Evolutionary conservation across 2,797 vertebrate species (phyloP).

Genomic region (Thamnophis elegans): DNA sequence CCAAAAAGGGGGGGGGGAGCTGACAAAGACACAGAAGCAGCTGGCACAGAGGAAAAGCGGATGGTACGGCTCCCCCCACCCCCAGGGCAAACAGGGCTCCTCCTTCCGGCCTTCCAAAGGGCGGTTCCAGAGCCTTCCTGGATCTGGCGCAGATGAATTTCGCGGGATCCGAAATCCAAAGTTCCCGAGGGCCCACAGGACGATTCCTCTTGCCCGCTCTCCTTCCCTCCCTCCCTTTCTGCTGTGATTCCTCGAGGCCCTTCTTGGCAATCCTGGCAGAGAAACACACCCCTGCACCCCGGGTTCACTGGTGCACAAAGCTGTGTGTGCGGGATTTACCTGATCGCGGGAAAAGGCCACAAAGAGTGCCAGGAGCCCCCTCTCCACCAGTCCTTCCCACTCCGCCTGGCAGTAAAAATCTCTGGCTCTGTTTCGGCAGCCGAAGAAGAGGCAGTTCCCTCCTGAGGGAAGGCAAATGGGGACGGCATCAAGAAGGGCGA

Average conservation of each 20-base stretch:
- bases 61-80: not conserved
- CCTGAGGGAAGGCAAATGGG: not conserved
- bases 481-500: rapidly evolving
- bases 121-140: not conserved
- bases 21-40: not conserved
- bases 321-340: conserved; percentile 66
- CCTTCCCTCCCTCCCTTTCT: not conserved
- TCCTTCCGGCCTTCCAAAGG: not conserved
- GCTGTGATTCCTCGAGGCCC: not conserved
- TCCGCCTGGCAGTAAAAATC: conserved; percentile 89
- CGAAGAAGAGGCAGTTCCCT: conserved; percentile 90
- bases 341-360: conserved; percentile 95
- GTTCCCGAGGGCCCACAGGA: not conserved
- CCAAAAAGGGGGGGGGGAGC: not conserved
- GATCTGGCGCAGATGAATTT: not conserved
- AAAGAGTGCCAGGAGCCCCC: conserved; percentile 77
- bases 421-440: conserved; percentile 82
- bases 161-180: not conserved
- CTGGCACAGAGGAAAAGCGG: not conserved
- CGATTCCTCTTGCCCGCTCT: not conserved
- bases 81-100: not conserved
- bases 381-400: conserved; percentile 79
- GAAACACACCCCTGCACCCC: not conserved
- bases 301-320: rapidly evolving
- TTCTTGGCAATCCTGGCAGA: not conserved